Evolutionary conservation across 2,888 invertebrate genomes (phyloP).

Genomic region (Miltochrista miniata): DNA sequence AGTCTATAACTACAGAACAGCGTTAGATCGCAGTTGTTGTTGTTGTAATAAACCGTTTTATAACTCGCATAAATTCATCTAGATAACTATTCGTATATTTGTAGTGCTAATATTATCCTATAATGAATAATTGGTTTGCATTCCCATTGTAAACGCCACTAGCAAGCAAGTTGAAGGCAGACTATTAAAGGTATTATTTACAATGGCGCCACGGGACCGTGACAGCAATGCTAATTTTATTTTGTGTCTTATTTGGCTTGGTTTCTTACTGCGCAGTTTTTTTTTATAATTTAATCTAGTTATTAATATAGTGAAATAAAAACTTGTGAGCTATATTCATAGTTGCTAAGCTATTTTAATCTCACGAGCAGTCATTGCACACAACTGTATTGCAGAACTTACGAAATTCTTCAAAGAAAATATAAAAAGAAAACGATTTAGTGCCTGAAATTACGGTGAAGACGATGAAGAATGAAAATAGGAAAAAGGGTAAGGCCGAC

Average conservation of each 20-base stretch:
- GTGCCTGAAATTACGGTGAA: too few relatives aligned
- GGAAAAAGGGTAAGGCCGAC: too few relatives aligned
- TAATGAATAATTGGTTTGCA: constrained; percentile 29
- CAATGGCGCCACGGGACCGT: constrained; percentile 1
- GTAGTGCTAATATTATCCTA: constrained; percentile 29
- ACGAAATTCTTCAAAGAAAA: too few relatives aligned
- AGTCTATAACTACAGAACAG: constrained; percentile 11
- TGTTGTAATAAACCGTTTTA: constrained; percentile 27
- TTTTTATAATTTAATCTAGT: background rate
- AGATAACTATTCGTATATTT: constrained; percentile 36
- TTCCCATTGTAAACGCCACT: constrained; percentile 28
- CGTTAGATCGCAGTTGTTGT: constrained; percentile 34
- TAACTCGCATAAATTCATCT: constrained; percentile 33
- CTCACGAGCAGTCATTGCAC: too few relatives aligned
- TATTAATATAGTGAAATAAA: background rate
- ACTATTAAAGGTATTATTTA: constrained; percentile 13
- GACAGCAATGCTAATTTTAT: background rate
- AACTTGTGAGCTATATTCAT: too few relatives aligned
- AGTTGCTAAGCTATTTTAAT: too few relatives aligned
- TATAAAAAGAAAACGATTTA: too few relatives aligned
- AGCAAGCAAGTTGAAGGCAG: constrained; percentile 19
- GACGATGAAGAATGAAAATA: too few relatives aligned
- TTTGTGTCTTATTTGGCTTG: background rate
- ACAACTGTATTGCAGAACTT: too few relatives aligned
- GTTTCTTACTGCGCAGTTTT: background rate